These are phyloP conservation scores for Anguilla marmorata DNA, from an alignment of 2,797 vertebrate species.

Conservation along the genomic window DNA sequence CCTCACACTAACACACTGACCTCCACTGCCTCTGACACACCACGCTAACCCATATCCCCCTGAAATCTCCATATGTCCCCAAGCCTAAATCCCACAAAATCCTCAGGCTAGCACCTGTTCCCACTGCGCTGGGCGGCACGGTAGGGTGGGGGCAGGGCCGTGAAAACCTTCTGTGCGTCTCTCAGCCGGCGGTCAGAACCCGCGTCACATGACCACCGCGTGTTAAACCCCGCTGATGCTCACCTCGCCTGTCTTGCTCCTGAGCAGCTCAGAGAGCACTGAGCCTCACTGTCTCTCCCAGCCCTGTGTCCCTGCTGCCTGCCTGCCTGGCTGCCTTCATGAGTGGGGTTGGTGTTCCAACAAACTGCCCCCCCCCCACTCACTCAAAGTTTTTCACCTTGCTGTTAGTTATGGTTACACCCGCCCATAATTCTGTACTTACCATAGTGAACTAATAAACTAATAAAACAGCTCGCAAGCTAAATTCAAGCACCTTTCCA, in stretches of 20 bases:
- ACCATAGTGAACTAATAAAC: not conserved
- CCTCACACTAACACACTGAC: slow-evolving; percentile 9
- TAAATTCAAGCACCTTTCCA: not conserved
- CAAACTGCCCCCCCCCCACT: not conserved
- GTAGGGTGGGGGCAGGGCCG: not conserved
- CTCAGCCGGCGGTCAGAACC: slow-evolving; percentile 11
- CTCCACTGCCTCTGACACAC: not conserved
- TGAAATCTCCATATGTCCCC: slow-evolving; percentile 49
- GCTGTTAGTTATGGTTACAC: not conserved
- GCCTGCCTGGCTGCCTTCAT: not conserved
- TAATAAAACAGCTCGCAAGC: not conserved
- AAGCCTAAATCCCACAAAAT: slow-evolving; percentile 45
- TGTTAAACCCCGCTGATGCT: slow-evolving; percentile 13
- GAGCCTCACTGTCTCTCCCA: not conserved
- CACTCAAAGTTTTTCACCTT: not conserved
- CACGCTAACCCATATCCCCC: slow-evolving; percentile 22
- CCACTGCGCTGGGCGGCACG: too few species aligned
- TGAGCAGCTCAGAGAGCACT: not conserved
- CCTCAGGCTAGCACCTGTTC: slow-evolving; percentile 21
- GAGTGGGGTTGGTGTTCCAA: not conserved
- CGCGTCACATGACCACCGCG: slow-evolving; percentile 33
- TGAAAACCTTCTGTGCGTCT: not conserved
- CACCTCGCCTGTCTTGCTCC: not conserved
- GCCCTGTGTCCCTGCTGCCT: not conserved
- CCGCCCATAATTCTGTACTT: not conserved